Conservation (phyloP, 2,888 invertebrate species). For the Rhopalosiphum nymphaeae region DNA sequence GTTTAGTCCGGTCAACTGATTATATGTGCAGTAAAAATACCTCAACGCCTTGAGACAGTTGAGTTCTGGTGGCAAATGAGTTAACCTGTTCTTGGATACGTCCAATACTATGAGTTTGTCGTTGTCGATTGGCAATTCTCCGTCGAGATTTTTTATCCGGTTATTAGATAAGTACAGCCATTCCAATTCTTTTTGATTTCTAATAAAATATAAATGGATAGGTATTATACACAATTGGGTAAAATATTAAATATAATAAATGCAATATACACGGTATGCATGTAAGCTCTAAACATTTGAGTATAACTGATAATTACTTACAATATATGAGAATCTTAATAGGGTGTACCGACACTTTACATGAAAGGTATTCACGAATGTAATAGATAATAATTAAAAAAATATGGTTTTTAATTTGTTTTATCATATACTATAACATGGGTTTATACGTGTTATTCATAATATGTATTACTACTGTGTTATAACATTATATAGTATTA, state of each 20-base stretch:
- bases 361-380: background rate
- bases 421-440: background rate
- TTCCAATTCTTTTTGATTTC: constrained; percentile 79
- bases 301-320: background rate
- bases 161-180: constrained; percentile 86
- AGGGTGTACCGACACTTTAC: background rate
- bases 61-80: constrained; percentile 80
- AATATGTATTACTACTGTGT: background rate
- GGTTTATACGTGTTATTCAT: background rate
- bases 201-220: constrained; percentile 67
- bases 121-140: constrained; percentile 80
- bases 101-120: constrained; percentile 79
- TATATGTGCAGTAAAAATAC: constrained; percentile 80
- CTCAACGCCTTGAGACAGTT: constrained; percentile 79
- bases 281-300: background rate
- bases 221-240: background rate
- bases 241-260: background rate
- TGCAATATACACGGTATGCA: background rate
- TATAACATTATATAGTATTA: background rate
- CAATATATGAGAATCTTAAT: background rate
- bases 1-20: constrained; percentile 79
- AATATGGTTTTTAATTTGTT: background rate
- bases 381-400: background rate
- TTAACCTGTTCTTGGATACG: constrained; percentile 81
- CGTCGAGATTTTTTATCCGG: constrained; percentile 80